Base-by-base conservation (phyloP, 2,888 invertebrate species). In the Heliconius sara region DNA sequence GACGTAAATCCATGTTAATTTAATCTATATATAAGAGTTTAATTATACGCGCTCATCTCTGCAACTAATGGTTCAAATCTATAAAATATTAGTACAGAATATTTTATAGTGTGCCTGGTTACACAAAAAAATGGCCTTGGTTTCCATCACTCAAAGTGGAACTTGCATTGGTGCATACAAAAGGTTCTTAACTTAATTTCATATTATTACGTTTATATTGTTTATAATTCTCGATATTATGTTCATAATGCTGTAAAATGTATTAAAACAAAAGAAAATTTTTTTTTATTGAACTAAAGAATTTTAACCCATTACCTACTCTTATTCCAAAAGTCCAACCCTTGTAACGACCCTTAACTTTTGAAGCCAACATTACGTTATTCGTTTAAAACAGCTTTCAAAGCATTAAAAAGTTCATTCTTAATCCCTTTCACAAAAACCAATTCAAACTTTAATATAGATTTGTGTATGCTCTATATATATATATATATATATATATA, bases 371-470 rank as follows among this genome's bases (percentile, higher is more conserved):
- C 39, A 34, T 73, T 39, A 52, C 57, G 65, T 76, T 65, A 76
- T 76, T 81, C 73, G 77, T 74, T 74, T 57, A 63, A 57, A 81
- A 73, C 66, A 57, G 60, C 43, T 74, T 75, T 25, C 76, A 57
- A 79, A 79, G 79, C 65, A 81, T 79, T 81, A 60, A 81, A 60
- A 81, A 81, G 79, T 81, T 75, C 34, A 70, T 65, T 79, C 47
- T 76, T 73, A 79, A 79, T 19, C 66, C 70, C 77, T 75, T 70
- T 78, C 30, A 78, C 60, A 74, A 70, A 68, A 68, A 52, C 75
- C 43, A 67, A 72, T 57, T 47, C 30, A 52, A 68, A 67, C 66
- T 80, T 72, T 39, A 75, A 79, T 79, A 72, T 75, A 60, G 79
- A 77, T 77, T 43, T 27, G 27, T 16, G 27, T 67, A 79, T 30